Percentiles rank a stretch among this genome's conserved stretches.
Conservation (phyloP, 2,888 invertebrate genomes). For the Caenorhabditis sp. region DNA sequence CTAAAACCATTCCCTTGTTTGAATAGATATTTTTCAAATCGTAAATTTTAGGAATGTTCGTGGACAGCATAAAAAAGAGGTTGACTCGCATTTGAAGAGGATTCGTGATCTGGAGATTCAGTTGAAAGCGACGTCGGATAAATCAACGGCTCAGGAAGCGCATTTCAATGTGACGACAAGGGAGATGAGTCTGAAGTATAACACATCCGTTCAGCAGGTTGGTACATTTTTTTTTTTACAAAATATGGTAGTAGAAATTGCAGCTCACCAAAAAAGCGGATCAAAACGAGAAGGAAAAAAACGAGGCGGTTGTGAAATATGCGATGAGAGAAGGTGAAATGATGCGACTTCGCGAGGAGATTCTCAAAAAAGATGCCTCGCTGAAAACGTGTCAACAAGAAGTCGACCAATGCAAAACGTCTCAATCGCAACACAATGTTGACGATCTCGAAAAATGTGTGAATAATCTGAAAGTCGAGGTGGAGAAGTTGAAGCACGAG, state of each 20-base stretch:
- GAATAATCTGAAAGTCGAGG: conserved; percentile 46
- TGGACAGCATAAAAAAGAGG: conserved; percentile 43
- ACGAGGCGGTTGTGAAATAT: conserved; percentile 65
- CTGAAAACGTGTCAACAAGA: conserved; percentile 33
- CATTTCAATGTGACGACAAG: conserved; percentile 52
- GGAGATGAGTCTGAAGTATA: conserved; percentile 52
- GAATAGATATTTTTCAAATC: too few relatives aligned
- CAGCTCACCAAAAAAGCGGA: conserved; percentile 59
- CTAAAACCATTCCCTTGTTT: too few relatives aligned
- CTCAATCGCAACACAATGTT: conserved; percentile 43
- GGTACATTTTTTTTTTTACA: too few relatives aligned
- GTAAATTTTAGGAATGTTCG: conserved; percentile 39
- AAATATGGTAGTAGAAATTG: too few relatives aligned
- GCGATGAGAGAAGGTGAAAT: conserved; percentile 65
- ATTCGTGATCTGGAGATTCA: conserved; percentile 54
- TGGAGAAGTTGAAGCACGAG: conserved; percentile 53
- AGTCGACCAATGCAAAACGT: conserved; percentile 10
- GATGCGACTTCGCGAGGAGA: conserved; percentile 51
- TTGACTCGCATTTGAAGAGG: conserved; percentile 40
- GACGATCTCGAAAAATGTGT: conserved; percentile 46
- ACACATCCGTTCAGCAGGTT: conserved; percentile 49
- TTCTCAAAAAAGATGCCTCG: conserved; percentile 27
- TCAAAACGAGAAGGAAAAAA: conserved; percentile 57
- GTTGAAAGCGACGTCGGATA: conserved; percentile 53
- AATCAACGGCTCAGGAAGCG: conserved; percentile 54